Base-by-base conservation (phyloP, 2,888 invertebrate genomes). In the Hecatera dysodea region DNA sequence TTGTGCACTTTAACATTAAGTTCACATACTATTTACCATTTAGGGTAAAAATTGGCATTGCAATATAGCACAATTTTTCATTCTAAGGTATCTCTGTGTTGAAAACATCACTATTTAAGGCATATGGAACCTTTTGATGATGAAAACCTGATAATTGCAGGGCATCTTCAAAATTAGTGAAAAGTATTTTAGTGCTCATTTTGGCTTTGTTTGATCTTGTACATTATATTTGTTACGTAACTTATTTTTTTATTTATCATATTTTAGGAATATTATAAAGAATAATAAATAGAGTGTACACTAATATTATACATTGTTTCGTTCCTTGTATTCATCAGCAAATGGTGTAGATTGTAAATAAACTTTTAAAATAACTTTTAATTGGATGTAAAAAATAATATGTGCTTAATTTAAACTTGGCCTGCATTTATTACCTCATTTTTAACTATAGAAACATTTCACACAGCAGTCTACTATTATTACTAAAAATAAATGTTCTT, bases 181-280 rank as follows among this genome's bases (percentile, higher is more conserved):
- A 78, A 78, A 72, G 72, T 72, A 69, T 77, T 78, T 80, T 74
- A 74, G 81, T 86, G 87, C 88, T 89, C 87, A 90, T 89, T 88
- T 88, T 84, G 87, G 86, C 87, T 88, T 87, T 80, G 83, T 87
- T 91, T 84, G 86, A 86, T 86, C 88, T 86, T 93, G 90, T 92
- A 93, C 88, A 91, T 90, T 88, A 85, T 89, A 89, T 91, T 88
- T 90, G 90, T 90, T 90, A 90, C 81, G 89, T 92, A 91, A 91
- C 88, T 91, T 90, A 91, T 92, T 92, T 92, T 83, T 92, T 91
- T 90, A 91, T 91, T 91, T 89, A 92, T 88, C 83, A 87, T 92
- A 92, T 90, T 92, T 92, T 91, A 93, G 90, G 89, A 88, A 90
- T 90, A 91, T 90, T 89, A 84, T 83, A 84, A 88, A 90, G 79